Base-by-base conservation (phyloP, 2,797 vertebrate genomes). In the Cynodonichthys magdalenae region DNA sequence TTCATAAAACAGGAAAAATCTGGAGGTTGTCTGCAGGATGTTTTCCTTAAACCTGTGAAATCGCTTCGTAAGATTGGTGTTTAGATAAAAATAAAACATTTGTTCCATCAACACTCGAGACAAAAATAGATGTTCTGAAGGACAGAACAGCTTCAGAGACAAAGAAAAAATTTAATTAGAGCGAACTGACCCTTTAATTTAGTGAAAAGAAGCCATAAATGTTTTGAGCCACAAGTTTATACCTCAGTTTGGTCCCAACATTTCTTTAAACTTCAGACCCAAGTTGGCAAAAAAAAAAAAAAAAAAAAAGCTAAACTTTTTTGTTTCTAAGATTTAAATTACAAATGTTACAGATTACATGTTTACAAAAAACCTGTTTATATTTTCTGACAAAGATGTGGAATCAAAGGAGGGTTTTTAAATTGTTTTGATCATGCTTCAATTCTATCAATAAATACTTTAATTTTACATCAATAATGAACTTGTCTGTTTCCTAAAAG, bases 401-500 rank as follows among this genome's bases (percentile, higher is more conserved):
- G 31, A 31, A 31, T 31, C 31, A 1, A 31, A 31, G 6, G 31
- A 31, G 6, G 9, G 31, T 7, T 31, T 31, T 31, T 31, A 31
- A 31, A 7, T 9, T 31, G 51, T 69, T 17, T 63, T 52, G 42
- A 6, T 34, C 41, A 24, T 71, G 66, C 73, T 74, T 67, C 69
- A 69, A 58, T 61, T 11, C 24, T 62, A 62, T 42, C 47, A 68
- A 61, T 74, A 66, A 82, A 53, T 15, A 44, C 66, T 72, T 69
- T 63, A 36, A 74, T 51, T 54, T 45, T 65, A 36, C 3, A 39
- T 3, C 19, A 29, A 12, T 42, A 42, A 44, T 49, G 2, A n/a
- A 55, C 11, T 60, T 20, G 0, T 46, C 50, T 85, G 19, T 75
- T 8, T 84, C 89, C 91, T 89, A 71, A 86, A 89, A 91, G 87